Evolutionary conservation across 2,888 invertebrate species (phyloP), one percentile per base, ranked within the genome.

Genomic region (Tanypteryx hageni): DNA sequence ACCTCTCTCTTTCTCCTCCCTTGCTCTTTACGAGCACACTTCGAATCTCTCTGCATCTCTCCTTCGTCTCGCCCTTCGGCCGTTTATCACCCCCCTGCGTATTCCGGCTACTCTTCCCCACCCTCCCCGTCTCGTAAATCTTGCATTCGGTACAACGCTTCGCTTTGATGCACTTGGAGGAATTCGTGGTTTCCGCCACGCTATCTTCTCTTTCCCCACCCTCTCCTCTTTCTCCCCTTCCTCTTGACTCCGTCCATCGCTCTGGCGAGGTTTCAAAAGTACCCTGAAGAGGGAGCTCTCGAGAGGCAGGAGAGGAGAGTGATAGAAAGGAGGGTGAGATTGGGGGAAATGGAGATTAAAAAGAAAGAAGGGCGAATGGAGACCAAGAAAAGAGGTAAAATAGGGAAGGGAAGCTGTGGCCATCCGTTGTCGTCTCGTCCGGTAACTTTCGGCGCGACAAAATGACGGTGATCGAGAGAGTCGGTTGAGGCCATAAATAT

Each of bases 151-250:
- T 76, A 22, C 76, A 76, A 27, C 76, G 76, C 76, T 22, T 76
- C 76, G 76, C 76, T 76, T 76, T 76, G 76, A 22, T 76, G 76
- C 76, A 76, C 76, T 76, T 76, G 27, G 27, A 76, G 76, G 76
- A 76, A 27, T 76, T 76, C 76, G 22, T 27, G 76, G 76, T 76
- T 22, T 44, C 44, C 3, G 44, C 44, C 44, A 5, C 44, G 5
- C 1, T 5, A 44, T 44, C 44, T 44, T 5, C 44, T 5, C 44
- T 44, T 5, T 44, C 5, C 44, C 5, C 44, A 44, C 1, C 44
- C 1, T 44, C 44, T 44, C 44, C 44, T 5, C 44, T 44, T 5
- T 44, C 5, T 5, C 5, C 44, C 44, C 44, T 13, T 76, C 22
- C 18, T 11, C 22, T 22, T 27, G 76, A 76, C 22, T 76, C 76